Evolutionary conservation across 2,113 vertebrate species (phyloP).

Genomic region (Cryptoleucopteryx plumbea): DNA sequence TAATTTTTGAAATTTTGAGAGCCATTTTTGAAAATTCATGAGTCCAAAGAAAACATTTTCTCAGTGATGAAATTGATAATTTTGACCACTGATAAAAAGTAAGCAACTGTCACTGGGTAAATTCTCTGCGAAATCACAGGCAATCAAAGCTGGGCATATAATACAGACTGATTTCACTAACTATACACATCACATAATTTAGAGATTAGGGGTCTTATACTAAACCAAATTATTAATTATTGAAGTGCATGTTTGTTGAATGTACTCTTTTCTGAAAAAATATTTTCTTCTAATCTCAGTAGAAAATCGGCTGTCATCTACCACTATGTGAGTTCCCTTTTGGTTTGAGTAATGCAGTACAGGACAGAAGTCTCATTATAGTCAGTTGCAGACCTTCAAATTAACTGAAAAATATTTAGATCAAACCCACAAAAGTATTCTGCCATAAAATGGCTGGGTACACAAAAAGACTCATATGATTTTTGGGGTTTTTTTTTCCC

Average conservation of each 20-base stretch:
- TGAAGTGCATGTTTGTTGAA: not conserved
- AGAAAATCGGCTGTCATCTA: not conserved
- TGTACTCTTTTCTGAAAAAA: not conserved
- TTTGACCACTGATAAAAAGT: not conserved
- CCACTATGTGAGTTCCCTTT: not conserved
- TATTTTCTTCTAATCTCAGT: not conserved
- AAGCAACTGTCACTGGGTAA: not conserved
- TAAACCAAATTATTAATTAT: not conserved
- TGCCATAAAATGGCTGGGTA: not conserved
- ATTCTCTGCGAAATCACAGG: not conserved
- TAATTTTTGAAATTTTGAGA: not conserved
- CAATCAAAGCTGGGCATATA: not conserved
- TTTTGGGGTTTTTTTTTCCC: not conserved
- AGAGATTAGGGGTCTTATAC: not conserved
- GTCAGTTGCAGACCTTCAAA: not conserved
- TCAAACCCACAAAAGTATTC: not conserved
- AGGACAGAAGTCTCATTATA: not conserved
- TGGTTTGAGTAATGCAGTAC: not conserved
- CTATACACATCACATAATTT: not conserved
- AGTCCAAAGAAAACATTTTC: not conserved
- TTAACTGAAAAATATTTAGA: not conserved
- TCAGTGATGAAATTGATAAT: not conserved
- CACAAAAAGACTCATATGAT: not conserved
- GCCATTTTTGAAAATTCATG: not conserved
- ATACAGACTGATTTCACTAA: not conserved